These are phyloP conservation scores for Frieseomelitta varia DNA, from an alignment of 1,140 invertebrate species.

Conservation along the genomic window DNA sequence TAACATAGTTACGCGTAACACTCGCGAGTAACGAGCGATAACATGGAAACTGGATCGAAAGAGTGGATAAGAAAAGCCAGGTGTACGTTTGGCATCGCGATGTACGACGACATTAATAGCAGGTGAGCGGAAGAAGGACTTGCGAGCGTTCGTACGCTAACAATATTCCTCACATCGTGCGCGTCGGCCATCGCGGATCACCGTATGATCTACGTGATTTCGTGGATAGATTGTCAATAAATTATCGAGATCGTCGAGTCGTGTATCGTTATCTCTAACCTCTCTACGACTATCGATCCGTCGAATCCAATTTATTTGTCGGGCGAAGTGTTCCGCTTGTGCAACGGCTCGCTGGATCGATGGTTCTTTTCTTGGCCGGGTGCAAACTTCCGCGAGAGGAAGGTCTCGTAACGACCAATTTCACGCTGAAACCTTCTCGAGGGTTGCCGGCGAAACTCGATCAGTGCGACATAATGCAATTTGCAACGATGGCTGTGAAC, in stretches of 20 bases:
- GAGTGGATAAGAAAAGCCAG: not conserved
- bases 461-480: conserved; percentile 30
- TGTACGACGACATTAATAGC: not conserved
- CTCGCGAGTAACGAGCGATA: too few relatives aligned
- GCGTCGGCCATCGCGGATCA: not conserved
- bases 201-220: conserved; percentile 7
- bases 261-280: conserved; percentile 32
- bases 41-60: not conserved
- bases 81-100: not conserved
- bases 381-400: conserved; percentile 20
- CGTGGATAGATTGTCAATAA: conserved; percentile 17
- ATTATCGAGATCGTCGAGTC: conserved; percentile 31
- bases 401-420: conserved; percentile 34
- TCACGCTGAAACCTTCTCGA: conserved; percentile 28
- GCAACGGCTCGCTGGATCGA: conserved; percentile 42
- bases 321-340: not conserved
- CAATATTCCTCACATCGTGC: conserved; percentile 2
- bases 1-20: not conserved
- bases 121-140: too few relatives aligned
- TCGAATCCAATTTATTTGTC: conserved; percentile 43
- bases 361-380: conserved; percentile 6
- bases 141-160: not conserved
- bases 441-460: conserved; percentile 37
- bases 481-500: not conserved
- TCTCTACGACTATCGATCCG: not conserved